These are phyloP conservation scores for Andrena trimmerana DNA, from an alignment of 2,888 invertebrate genomes.

Conservation along the genomic window DNA sequence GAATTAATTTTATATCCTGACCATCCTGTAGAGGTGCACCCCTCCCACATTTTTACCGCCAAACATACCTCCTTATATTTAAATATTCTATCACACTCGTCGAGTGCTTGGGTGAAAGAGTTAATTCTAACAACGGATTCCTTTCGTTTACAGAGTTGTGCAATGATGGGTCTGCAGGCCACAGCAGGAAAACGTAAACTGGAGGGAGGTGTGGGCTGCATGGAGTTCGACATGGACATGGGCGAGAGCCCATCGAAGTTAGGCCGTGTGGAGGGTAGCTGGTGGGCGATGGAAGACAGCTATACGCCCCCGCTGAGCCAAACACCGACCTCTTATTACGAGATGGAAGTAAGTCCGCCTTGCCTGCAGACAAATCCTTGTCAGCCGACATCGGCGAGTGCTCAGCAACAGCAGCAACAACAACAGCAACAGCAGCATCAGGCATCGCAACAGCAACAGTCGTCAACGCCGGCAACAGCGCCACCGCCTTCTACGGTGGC, in stretches of 20 bases:
- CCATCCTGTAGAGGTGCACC: neutral
- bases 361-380: slow-evolving; percentile 81
- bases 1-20: neutral
- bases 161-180: slow-evolving; percentile 92
- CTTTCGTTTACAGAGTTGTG: slow-evolving; percentile 86
- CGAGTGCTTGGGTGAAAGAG: too few species aligned
- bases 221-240: slow-evolving; percentile 86
- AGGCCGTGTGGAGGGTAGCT: slow-evolving; percentile 84
- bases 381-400: slow-evolving; percentile 73
- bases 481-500: slow-evolving; percentile 62
- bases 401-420: slow-evolving; percentile 72
- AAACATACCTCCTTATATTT: too few species aligned
- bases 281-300: slow-evolving; percentile 84
- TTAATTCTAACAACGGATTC: neutral
- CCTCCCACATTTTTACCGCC: neutral
- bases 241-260: slow-evolving; percentile 88
- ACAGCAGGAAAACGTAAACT: slow-evolving; percentile 90
- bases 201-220: slow-evolving; percentile 86
- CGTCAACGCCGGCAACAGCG: slow-evolving; percentile 57
- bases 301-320: slow-evolving; percentile 79
- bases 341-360: slow-evolving; percentile 80
- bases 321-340: slow-evolving; percentile 80
- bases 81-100: too few species aligned
- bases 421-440: slow-evolving; percentile 73
- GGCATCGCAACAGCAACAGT: slow-evolving; percentile 75